Conservation (phyloP, 1,140 invertebrate species). For the Oscheius sp. region DNA sequence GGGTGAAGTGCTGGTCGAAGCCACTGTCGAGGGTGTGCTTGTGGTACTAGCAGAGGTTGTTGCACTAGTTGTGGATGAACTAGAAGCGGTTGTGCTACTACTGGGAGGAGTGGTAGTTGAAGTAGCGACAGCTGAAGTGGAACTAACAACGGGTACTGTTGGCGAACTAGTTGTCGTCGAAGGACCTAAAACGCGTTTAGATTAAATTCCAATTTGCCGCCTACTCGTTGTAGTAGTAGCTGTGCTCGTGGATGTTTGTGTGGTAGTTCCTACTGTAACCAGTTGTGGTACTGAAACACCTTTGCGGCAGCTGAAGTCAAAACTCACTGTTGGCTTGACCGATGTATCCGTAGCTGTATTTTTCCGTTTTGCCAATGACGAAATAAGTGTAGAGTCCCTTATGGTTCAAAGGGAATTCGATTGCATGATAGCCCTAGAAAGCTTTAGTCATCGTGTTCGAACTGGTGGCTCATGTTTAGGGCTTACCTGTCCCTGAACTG, state of each 20-base stretch:
- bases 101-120: too few relatives aligned
- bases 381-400: background rate
- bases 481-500: constrained; percentile 11
- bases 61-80: background rate
- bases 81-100: constrained; percentile 1
- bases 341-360: constrained; percentile 14
- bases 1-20: background rate
- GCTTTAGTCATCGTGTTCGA: too few relatives aligned
- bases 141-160: too few relatives aligned
- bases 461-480: too few relatives aligned
- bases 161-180: background rate
- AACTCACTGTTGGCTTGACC: background rate
- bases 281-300: background rate
- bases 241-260: background rate
- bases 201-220: background rate
- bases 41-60: background rate
- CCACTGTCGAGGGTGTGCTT: background rate
- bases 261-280: constrained; percentile 10
- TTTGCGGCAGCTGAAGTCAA: background rate
- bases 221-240: background rate
- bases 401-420: too few relatives aligned
- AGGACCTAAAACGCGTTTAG: background rate
- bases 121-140: too few relatives aligned
- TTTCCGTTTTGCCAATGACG: background rate
- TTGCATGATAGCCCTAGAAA: too few relatives aligned